Evolutionary conservation across 2,113 vertebrate species (phyloP).

Genomic region (Nipponia nippon): DNA sequence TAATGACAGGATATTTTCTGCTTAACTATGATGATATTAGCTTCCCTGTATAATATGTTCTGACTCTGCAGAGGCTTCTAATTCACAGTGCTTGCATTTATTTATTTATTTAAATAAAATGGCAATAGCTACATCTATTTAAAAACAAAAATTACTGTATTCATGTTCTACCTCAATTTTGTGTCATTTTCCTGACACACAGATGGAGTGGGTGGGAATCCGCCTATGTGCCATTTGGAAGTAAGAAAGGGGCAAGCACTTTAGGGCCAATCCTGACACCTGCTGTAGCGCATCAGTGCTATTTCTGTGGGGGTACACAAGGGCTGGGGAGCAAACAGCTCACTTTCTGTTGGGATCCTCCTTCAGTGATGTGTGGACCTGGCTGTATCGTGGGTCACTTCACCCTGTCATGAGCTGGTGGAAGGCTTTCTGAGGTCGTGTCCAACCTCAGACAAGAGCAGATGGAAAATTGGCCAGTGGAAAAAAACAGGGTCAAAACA

Average conservation of each 20-base stretch:
- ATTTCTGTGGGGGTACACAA: not conserved
- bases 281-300: not conserved
- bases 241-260: not conserved
- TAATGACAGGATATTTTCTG: not conserved
- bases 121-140: not conserved
- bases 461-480: not conserved
- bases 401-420: not conserved
- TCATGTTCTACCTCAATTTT: not conserved
- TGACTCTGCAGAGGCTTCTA: not conserved
- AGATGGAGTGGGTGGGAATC: not conserved
- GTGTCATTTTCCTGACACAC: not conserved
- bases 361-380: not conserved
- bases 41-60: not conserved
- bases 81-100: not conserved
- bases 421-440: not conserved
- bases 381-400: not conserved
- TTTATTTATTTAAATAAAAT: not conserved
- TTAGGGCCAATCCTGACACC: not conserved
- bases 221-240: rapidly evolving
- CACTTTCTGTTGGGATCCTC: not conserved
- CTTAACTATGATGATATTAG: not conserved
- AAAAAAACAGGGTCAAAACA: not conserved
- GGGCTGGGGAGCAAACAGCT: not conserved
- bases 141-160: not conserved
- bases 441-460: not conserved